Conservation (phyloP, 2,888 invertebrate genomes). For the Cybosia mesomella region DNA sequence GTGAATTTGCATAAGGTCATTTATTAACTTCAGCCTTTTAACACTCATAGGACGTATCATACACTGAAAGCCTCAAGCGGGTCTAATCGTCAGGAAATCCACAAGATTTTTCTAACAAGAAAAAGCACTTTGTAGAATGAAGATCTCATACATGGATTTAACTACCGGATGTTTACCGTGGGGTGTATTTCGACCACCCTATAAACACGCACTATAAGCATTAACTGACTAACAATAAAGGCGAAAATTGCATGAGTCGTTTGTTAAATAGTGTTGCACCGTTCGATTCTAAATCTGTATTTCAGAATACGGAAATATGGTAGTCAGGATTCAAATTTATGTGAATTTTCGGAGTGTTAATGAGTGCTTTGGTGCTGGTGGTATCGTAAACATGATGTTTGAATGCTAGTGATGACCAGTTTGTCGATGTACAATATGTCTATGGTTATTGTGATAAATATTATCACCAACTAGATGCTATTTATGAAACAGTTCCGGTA, state of each 20-base stretch:
- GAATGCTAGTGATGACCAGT: slow-evolving; percentile 47
- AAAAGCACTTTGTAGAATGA: slow-evolving; percentile 70
- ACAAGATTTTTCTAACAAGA: slow-evolving; percentile 61
- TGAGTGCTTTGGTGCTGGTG: slow-evolving; percentile 55
- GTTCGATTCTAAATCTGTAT: slow-evolving; percentile 49
- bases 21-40: slow-evolving; percentile 25
- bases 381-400: slow-evolving; percentile 42
- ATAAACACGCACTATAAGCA: slow-evolving; percentile 25
- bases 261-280: slow-evolving; percentile 16
- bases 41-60: slow-evolving; percentile 30
- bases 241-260: slow-evolving; percentile 22
- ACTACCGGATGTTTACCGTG: slow-evolving; percentile 72
- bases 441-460: not conserved
- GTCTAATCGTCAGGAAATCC: slow-evolving; percentile 39
- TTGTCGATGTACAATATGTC: slow-evolving; percentile 38
- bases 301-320: slow-evolving; percentile 53
- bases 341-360: slow-evolving; percentile 56
- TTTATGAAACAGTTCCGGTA: slow-evolving; percentile 9
- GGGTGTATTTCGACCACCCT: slow-evolving; percentile 40
- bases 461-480: slow-evolving; percentile 3
- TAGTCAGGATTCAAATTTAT: slow-evolving; percentile 55
- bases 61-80: slow-evolving; percentile 37
- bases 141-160: slow-evolving; percentile 55
- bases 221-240: slow-evolving; percentile 36
- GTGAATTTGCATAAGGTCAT: not conserved